Percentiles rank a stretch among this genome's conserved stretches.
These are phyloP conservation scores for Sibirionetta formosa DNA, from an alignment of 2,797 vertebrate species.

Conservation along the genomic window DNA sequence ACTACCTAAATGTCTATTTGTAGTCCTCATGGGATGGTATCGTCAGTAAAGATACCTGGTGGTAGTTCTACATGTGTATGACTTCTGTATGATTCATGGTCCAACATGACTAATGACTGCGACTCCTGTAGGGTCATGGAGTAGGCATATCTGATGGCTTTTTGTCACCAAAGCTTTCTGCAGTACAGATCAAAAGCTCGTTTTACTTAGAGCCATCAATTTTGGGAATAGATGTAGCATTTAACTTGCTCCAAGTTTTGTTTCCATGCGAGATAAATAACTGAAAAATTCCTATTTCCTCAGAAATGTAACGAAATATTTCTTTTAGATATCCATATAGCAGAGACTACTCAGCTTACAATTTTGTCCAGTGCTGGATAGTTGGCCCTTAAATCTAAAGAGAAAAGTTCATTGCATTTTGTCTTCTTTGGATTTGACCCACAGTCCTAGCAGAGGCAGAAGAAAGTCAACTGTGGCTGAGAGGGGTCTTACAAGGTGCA, in stretches of 20 bases:
- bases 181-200: neutral
- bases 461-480: neutral
- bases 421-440: neutral
- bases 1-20: neutral
- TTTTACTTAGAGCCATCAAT: neutral
- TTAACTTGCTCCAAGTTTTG: neutral
- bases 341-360: neutral
- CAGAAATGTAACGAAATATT: neutral
- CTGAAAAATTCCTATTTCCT: neutral
- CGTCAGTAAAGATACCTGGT: neutral
- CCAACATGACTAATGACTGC: neutral
- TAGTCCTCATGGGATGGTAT: neutral
- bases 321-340: neutral
- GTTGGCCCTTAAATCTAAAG: neutral
- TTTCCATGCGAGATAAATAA: neutral
- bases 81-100: neutral
- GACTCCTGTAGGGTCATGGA: neutral
- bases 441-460: neutral
- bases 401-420: neutral
- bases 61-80: neutral
- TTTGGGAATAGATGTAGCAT: neutral
- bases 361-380: neutral
- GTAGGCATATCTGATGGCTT: accelerated
- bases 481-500: neutral
- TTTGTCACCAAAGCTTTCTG: accelerated